Base-by-base conservation (phyloP, 2,113 vertebrate genomes). In the Leucoraja erinaceus region DNA sequence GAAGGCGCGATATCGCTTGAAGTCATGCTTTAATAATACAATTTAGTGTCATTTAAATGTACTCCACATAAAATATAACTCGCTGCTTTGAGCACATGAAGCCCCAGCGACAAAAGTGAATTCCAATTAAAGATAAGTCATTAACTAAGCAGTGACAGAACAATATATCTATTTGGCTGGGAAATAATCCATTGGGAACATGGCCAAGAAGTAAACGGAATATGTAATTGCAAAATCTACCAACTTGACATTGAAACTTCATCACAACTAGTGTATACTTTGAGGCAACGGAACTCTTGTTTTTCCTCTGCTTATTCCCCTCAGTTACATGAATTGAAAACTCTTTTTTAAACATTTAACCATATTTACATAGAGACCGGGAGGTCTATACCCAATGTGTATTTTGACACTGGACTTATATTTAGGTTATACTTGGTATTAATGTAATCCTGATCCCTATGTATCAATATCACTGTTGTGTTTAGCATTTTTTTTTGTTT, bases 81-180 rank as follows among this genome's bases (percentile, higher is more conserved):
- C 28, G 38, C 20, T 54, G 47, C 28, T 83, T 83, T 25, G 18
- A 59, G 20, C 54, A 59, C 79, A 83, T 83, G 79, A 25, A 22
- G 9, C 22, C 54, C 56, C 59, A 59, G 10, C 9, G 28, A 20
- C 79, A 83, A 28, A 83, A 56, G 47, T 59, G 79, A 83, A 56
- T 83, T 83, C 59, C 54, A 83, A 83, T 83, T 83, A 83, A 83
- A 83, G 47, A 0, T 83, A 83, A 81, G 38, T 81, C 38, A 54
- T 54, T 81, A 81, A n/a, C n/a, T n/a, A n/a, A 56, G 3, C 56
- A 83, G 47, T 83, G 79, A 83, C 79, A 83, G 79, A 83, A 28
- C 54, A 83, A 83, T 59, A 83, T 83, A 83, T 28, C 20, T 25
- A 11, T 83, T 28, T 83, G 22, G 28, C 79, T 59, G 54, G 2